Conservation (phyloP, 1,140 invertebrate species). For the Spodoptera litura region DNA sequence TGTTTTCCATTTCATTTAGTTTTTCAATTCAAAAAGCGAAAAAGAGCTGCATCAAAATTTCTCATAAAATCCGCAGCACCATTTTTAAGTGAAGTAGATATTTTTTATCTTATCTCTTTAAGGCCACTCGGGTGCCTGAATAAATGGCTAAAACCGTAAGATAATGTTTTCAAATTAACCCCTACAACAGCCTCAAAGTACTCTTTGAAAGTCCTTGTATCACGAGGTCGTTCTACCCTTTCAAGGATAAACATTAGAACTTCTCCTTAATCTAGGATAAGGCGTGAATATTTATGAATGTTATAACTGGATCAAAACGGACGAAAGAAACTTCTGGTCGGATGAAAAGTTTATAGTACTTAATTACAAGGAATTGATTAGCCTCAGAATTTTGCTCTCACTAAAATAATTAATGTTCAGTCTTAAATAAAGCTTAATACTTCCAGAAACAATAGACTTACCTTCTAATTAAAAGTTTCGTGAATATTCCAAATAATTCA, state of each 20-base stretch:
- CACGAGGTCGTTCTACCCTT: conserved; percentile 30
- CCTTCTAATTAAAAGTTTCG: too few species aligned
- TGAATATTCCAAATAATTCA: not conserved
- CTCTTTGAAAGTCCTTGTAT: conserved; percentile 3
- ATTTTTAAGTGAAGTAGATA: not conserved
- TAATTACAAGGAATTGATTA: too few species aligned
- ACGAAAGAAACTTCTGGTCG: conserved; percentile 14
- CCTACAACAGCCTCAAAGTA: conserved; percentile 11
- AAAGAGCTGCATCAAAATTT: too few species aligned
- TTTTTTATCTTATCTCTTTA: not conserved
- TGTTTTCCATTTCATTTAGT: too few species aligned
- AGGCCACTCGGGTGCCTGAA: not conserved
- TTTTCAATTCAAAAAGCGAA: too few species aligned
- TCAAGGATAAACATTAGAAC: conserved; percentile 34
- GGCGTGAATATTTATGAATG: conserved; percentile 27
- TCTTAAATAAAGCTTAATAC: too few species aligned
- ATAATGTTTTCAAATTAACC: conserved; percentile 33
- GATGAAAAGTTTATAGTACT: not conserved
- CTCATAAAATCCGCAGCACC: too few species aligned
- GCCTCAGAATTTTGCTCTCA: too few species aligned
- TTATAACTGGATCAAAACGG: conserved; percentile 11
- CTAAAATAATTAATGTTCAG: too few species aligned
- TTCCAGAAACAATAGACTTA: too few species aligned
- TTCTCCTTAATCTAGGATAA: conserved; percentile 22
- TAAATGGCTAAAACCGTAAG: conserved; percentile 26